Conservation (phyloP, 2,113 vertebrate genomes). For the Andinoacara biseriatus region DNA sequence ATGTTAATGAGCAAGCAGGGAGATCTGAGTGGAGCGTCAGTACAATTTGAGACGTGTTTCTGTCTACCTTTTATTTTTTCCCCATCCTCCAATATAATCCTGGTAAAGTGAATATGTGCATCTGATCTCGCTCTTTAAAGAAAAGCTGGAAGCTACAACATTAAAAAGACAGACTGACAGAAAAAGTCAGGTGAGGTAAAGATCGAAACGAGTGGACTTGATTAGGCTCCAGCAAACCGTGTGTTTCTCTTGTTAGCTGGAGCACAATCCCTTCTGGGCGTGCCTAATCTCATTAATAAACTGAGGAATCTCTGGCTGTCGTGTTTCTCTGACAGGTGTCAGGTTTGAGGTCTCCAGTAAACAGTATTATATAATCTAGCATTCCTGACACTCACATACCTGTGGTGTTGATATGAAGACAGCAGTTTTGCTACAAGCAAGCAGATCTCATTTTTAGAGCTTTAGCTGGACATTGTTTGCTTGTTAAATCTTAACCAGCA, state of each 20-base stretch:
- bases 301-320: background rate
- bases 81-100: background rate
- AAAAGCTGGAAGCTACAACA: background rate
- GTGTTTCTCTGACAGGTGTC: background rate
- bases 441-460: background rate
- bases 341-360: background rate
- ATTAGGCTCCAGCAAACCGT: constrained; percentile 18
- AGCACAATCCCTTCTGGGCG: background rate
- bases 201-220: constrained; percentile 15
- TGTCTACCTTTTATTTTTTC: background rate
- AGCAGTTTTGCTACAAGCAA: background rate
- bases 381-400: background rate
- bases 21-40: no score
- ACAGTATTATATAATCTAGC: background rate
- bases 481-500: background rate
- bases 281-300: constrained; percentile 12
- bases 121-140: background rate
- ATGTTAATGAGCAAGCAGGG: no score
- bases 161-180: constrained; percentile 1
- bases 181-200: constrained; percentile 18
- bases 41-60: background rate
- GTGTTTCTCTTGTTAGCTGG: constrained; percentile 2
- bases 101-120: background rate
- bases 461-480: background rate
- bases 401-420: background rate